Evolutionary conservation across 2,888 invertebrate species (phyloP).

Genomic region (Luperina nickerlii): DNA sequence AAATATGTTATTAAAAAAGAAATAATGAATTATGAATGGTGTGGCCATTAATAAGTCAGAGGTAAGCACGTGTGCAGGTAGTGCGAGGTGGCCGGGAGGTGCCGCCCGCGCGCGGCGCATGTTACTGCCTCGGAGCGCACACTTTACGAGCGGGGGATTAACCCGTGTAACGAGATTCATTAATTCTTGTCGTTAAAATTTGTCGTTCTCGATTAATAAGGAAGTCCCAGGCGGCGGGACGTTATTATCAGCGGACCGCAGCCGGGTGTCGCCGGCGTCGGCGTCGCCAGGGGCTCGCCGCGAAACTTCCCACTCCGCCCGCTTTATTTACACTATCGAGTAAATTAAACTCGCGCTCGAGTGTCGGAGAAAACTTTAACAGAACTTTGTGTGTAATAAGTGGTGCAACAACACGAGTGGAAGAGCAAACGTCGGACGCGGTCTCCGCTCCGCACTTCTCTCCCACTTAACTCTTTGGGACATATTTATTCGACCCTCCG

Average conservation of each 20-base stretch:
- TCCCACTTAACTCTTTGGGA: slow-evolving; percentile 90
- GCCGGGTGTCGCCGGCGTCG: slow-evolving; percentile 76
- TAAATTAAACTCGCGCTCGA: slow-evolving; percentile 90
- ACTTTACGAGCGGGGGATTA: slow-evolving; percentile 90
- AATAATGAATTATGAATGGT: slow-evolving; percentile 10
- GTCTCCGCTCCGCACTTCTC: slow-evolving; percentile 88
- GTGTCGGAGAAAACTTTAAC: slow-evolving; percentile 90
- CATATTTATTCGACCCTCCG: slow-evolving; percentile 91
- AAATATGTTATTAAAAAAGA: not conserved
- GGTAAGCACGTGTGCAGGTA: slow-evolving; percentile 63
- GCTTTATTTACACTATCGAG: slow-evolving; percentile 91
- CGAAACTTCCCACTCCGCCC: slow-evolving; percentile 88
- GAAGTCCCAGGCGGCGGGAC: slow-evolving; percentile 86
- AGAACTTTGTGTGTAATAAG: slow-evolving; percentile 91
- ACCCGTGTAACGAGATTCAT: slow-evolving; percentile 91
- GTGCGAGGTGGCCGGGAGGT: slow-evolving; percentile 67
- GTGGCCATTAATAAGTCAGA: slow-evolving; percentile 25
- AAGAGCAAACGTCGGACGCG: slow-evolving; percentile 90
- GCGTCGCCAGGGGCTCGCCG: slow-evolving; percentile 79
- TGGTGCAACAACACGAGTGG: slow-evolving; percentile 91
- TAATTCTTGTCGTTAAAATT: slow-evolving; percentile 91
- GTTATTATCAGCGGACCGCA: slow-evolving; percentile 90
- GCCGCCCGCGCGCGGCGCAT: slow-evolving; percentile 82
- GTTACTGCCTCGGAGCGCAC: slow-evolving; percentile 87
- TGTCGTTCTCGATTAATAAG: slow-evolving; percentile 91